Base-by-base conservation (phyloP, 2,888 invertebrate species). In the Panorpa germanica region DNA sequence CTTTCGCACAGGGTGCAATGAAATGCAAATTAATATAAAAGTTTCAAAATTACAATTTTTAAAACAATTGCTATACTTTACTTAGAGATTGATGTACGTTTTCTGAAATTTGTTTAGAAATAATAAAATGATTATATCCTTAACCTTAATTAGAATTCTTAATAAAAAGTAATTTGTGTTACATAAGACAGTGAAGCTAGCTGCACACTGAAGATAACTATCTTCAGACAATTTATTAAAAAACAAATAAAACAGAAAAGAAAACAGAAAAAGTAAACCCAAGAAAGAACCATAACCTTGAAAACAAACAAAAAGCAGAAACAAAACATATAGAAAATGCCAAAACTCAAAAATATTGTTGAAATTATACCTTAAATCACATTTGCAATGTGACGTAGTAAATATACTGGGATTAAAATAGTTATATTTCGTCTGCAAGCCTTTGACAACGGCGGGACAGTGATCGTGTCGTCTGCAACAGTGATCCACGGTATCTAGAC, bases 381-480 rank as follows among this genome's bases (percentile, higher is more conserved):
- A 91, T 40, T 73, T 68, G 57, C 91, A 91, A 46, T 90, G 86
- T 65, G 85, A 86, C 39, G 90, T 60, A 11, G 88, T 90, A 46
- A 82, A 83, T 37, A 86, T 69, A 18, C 86, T 65, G 70, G 80
- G 86, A 53, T 91, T 91, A 61, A 81, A 85, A 20, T 83, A 55
- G 22, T 81, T 80, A 46, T 77, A 90, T 45, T 80, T 81, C 43
- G 70, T 72, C 46, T 78, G 70, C 61, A 88, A 74, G 2, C 73
- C 81, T 1, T 73, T 70, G 40, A 91, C 86, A 63, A 70, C 80
- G 49, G 74, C 67, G 0, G 81, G 82, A 52, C 91, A 91, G 29
- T 75, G 63, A 50, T 91, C 91, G 54, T 91, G 91, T 40, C 70
- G 70, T 19, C 90, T 61, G 50, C 91, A 91, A 53, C 91, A 91